Evolutionary conservation across 2,797 vertebrate genomes (phyloP), one percentile per base, ranked within the genome.

Genomic region (Channallabes apus): DNA sequence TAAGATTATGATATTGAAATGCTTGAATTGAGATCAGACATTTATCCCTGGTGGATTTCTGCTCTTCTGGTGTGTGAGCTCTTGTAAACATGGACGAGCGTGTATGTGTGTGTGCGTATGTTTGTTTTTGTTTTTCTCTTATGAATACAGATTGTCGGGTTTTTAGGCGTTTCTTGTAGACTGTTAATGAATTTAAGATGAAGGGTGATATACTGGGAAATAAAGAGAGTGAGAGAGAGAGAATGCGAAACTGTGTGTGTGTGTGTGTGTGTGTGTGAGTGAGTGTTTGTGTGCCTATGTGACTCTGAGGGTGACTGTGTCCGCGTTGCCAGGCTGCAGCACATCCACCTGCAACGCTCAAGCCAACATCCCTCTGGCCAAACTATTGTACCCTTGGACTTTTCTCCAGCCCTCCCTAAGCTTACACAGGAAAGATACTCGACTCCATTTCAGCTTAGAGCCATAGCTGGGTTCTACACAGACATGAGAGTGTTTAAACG

Each of bases 251-350:
- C 2, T 12, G 17, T 51, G 41, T 67, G 80, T 54, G 58, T 80
- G 61, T 80, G 78, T 64, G 61, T 27, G 78, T n/a, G n/a, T n/a
- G n/a, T n/a, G n/a, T n/a, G n/a, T n/a, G n/a, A 51, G 61, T 61
- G 76, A 41, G 76, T 61, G 56, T 59, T 22, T 68, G 79, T 32
- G 64, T 8, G 80, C 32, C n/a, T 32, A 46, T 35, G 65, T 17
- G 85, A 87, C 88, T 90, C 83, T 84, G 88, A 90, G 87, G 90
- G 86, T 86, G 89, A 90, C 91, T 88, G 89, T 83, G 86, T 85
- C 68, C 75, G 86, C 87, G 92, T 94, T 95, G 92, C 93, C 92
- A 92, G 93, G 92, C 90, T 91, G 91, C 93, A 90, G 86, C 90
- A 89, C 85, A 92, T 88, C 91, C 87, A 84, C 86, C 89, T 86